These are phyloP conservation scores for Paracentrotus lividus DNA, from an alignment of 53 echinoderm and acorn worm genomes.

Conservation along the genomic window DNA sequence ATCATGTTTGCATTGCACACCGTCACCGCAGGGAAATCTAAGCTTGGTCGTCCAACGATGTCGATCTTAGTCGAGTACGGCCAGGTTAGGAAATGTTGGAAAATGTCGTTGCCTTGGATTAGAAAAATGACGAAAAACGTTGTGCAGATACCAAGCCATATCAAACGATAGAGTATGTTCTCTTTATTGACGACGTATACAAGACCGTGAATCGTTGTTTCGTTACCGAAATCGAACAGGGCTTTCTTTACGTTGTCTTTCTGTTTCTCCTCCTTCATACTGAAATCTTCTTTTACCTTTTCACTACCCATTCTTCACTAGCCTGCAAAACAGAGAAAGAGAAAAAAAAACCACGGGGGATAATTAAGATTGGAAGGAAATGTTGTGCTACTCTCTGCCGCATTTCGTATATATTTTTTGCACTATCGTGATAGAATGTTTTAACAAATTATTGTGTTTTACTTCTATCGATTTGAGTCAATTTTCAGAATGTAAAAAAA, in stretches of 20 bases:
- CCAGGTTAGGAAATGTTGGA: conserved; percentile 2
- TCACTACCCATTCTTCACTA: neutral
- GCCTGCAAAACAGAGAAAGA: neutral
- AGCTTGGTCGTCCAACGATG: conserved; percentile 70
- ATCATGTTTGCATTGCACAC: conserved; percentile 88
- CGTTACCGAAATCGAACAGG: conserved; percentile 55
- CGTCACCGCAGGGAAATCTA: conserved; percentile 86
- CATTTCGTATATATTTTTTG: too few species aligned
- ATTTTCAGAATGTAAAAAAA: too few species aligned
- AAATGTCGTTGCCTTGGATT: conserved; percentile 5
- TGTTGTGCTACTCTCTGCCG: too few species aligned
- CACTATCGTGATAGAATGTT: too few species aligned
- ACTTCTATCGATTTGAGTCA: too few species aligned
- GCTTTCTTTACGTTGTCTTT: conserved; percentile 3
- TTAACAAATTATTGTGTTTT: too few species aligned
- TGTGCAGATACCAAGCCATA: conserved; percentile 11
- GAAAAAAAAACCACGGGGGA: neutral
- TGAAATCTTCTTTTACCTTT: neutral
- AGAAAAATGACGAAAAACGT: conserved; percentile 12
- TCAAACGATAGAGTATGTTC: neutral
- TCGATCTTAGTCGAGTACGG: conserved; percentile 73
- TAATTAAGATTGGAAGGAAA: neutral
- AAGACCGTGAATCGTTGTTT: conserved; percentile 59
- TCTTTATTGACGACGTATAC: conserved; percentile 20
- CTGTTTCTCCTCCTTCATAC: neutral